phyloP scores from a whole-genome alignment of 2,888 invertebrate genomes.

The Amphipoea lucens region DNA sequence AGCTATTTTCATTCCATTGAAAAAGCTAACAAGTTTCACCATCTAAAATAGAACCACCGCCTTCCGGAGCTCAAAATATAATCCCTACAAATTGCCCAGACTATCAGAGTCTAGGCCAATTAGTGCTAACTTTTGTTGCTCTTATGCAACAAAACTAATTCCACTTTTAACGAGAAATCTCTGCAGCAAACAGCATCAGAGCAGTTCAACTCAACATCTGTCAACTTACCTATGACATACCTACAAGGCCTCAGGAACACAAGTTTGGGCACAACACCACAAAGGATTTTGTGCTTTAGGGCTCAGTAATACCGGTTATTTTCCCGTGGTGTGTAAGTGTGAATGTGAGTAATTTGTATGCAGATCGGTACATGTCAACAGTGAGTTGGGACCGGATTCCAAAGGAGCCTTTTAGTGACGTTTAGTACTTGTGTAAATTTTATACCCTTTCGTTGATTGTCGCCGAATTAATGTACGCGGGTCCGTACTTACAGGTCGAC shows the following conservation, averaged over 20 bases:
- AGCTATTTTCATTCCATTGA: slow-evolving; percentile 12
- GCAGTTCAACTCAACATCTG: slow-evolving; percentile 69
- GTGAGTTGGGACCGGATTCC: slow-evolving; percentile 71
- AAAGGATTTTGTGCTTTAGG: slow-evolving; percentile 48
- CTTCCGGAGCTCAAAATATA: slow-evolving; percentile 38
- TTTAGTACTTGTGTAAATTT: slow-evolving; percentile 73
- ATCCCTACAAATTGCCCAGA: slow-evolving; percentile 59
- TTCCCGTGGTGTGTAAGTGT: slow-evolving; percentile 31
- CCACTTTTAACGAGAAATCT: slow-evolving; percentile 57
- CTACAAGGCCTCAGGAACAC: slow-evolving; percentile 64
- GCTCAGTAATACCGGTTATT: slow-evolving; percentile 36
- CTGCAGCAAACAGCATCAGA: slow-evolving; percentile 60
- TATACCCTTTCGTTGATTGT: slow-evolving; percentile 69
- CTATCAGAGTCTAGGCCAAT: slow-evolving; percentile 51
- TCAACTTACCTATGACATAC: slow-evolving; percentile 69
- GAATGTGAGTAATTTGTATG: slow-evolving; percentile 73
- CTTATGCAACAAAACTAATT: slow-evolving; percentile 51
- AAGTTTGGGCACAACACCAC: slow-evolving; percentile 24
- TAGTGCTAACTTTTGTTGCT: slow-evolving; percentile 40
- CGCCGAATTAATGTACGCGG: slow-evolving; percentile 59
- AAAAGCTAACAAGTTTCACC: neutral
- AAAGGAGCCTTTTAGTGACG: slow-evolving; percentile 69
- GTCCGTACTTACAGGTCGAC: slow-evolving; percentile 4
- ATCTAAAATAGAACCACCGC: slow-evolving; percentile 12
- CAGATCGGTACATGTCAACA: slow-evolving; percentile 72